Conservation (phyloP, 1,140 invertebrate species). For the Mya arenaria region DNA sequence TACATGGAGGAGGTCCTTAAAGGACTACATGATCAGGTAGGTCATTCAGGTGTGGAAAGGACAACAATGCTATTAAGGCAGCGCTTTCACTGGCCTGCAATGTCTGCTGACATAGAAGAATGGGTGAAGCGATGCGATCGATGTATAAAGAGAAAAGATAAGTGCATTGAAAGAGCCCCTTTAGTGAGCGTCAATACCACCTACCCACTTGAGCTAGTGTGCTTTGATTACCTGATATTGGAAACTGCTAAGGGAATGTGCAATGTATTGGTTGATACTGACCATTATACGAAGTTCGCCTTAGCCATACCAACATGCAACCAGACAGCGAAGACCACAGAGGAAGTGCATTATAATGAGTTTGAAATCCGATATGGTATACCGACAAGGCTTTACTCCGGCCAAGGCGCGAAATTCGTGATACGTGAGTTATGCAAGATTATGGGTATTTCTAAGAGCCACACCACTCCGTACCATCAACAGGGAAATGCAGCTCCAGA, state of each 20-base stretch:
- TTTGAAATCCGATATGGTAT: constrained; percentile 52
- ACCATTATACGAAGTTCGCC: constrained; percentile 55
- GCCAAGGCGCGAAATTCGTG: constrained; percentile 51
- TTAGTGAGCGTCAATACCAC: constrained; percentile 31
- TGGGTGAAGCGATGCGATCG: constrained; percentile 34
- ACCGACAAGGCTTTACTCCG: constrained; percentile 35
- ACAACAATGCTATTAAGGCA: neutral
- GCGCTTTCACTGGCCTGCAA: neutral
- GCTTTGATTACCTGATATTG: constrained; percentile 32
- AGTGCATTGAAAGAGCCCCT: neutral
- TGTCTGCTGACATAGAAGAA: neutral
- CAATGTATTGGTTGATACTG: constrained; percentile 53
- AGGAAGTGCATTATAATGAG: constrained; percentile 28
- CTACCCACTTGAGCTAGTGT: constrained; percentile 37
- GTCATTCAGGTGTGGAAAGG: neutral
- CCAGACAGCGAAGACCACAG: constrained; percentile 53
- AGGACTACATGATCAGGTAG: neutral
- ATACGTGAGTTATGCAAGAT: constrained; percentile 44
- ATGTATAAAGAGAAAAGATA: constrained; percentile 40
- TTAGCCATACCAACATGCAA: constrained; percentile 54
- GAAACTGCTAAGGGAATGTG: constrained; percentile 34
- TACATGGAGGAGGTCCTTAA: neutral
- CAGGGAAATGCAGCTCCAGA: constrained; percentile 23
- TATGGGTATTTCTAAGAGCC: constrained; percentile 37
- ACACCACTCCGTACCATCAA: constrained; percentile 25